Percentiles rank a stretch among this genome's conserved stretches.
phyloP scores from a whole-genome alignment of 2,888 invertebrate genomes.

The Laspeyria flexula region DNA sequence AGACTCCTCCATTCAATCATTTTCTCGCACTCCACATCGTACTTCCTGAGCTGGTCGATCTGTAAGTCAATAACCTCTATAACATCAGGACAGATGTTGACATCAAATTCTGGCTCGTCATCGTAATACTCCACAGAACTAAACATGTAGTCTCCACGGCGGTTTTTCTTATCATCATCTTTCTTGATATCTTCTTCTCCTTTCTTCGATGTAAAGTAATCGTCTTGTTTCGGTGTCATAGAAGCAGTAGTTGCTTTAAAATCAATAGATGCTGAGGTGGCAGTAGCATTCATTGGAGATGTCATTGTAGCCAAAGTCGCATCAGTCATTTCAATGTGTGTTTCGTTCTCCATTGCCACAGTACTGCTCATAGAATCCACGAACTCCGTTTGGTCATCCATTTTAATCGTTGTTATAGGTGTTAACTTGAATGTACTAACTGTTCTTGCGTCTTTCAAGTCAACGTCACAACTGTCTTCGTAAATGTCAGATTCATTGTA shows the following conservation, averaged over 20 bases:
- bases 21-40: constrained; percentile 68
- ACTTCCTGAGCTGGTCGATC: constrained; percentile 59
- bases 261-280: neutral
- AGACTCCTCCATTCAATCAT: constrained; percentile 64
- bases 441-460: neutral
- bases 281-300: neutral
- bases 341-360: neutral
- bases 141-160: constrained; percentile 66
- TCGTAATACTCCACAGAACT: constrained; percentile 74
- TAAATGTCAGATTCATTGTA: constrained; percentile 45
- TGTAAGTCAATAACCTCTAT: constrained; percentile 62
- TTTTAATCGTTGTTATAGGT: neutral
- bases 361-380: neutral
- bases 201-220: no score
- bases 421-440: neutral
- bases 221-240: neutral
- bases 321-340: neutral
- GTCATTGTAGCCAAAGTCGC: neutral
- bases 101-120: constrained; percentile 56
- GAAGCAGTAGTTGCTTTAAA: constrained; percentile 3
- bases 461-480: constrained; percentile 44
- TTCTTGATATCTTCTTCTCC: neutral
- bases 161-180: constrained; percentile 30
- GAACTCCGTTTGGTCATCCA: neutral
- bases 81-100: constrained; percentile 50